Evolutionary conservation across 2,113 vertebrate genomes (phyloP).

Genomic region (Hemibagrus wyckioides): DNA sequence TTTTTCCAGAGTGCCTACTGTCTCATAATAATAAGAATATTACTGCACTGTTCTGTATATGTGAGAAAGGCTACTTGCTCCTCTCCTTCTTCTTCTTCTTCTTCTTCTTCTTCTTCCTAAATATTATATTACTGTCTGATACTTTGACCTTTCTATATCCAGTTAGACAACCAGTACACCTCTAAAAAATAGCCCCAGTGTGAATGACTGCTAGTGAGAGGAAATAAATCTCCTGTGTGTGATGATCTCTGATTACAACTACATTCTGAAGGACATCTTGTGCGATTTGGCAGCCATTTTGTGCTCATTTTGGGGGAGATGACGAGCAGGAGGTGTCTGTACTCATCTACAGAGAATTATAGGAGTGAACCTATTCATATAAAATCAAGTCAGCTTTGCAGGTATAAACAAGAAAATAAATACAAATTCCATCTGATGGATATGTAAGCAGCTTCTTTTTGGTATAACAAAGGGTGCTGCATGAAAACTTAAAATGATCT

Average conservation of each 20-base stretch:
- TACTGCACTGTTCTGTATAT: no score
- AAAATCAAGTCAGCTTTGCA: conserved; percentile 7
- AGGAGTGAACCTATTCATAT: not conserved
- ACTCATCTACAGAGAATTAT: conserved; percentile 25
- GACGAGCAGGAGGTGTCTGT: conserved; percentile 34
- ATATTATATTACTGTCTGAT: not conserved
- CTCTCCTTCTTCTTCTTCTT: no score
- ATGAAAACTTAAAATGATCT: not conserved
- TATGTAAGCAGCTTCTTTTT: not conserved
- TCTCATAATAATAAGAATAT: not conserved
- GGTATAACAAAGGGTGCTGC: not conserved
- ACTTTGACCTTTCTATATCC: not conserved
- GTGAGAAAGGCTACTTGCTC: no score
- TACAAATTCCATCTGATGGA: not conserved
- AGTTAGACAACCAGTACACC: not conserved
- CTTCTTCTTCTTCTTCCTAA: no score
- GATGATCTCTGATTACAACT: conserved; percentile 44
- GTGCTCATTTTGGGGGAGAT: conserved; percentile 27
- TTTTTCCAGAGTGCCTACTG: not conserved
- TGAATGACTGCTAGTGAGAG: conserved; percentile 5
- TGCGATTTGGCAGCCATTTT: conserved; percentile 45
- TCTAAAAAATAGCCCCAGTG: not conserved
- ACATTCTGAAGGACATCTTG: conserved; percentile 17
- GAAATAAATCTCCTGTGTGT: conserved; percentile 31
- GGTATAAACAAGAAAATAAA: not conserved